Conservation (phyloP, 2,113 vertebrate species). For the Callaeas wilsoni region DNA sequence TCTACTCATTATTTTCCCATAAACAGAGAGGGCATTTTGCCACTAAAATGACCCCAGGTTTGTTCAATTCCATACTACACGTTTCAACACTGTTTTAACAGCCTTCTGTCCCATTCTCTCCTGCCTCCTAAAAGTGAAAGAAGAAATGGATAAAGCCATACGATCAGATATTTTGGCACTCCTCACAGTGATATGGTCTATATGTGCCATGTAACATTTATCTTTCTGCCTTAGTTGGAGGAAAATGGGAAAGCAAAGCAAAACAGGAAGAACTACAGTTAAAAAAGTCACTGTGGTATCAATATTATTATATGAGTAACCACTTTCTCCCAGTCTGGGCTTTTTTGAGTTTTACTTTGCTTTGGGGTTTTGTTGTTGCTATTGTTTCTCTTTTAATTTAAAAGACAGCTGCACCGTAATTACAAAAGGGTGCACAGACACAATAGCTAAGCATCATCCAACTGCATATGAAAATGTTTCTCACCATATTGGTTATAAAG, state of each 20-base stretch:
- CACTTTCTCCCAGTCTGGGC: neutral
- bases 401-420: neutral
- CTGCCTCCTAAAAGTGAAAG: neutral
- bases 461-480: neutral
- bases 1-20: neutral
- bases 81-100: neutral
- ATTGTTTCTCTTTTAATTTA: neutral
- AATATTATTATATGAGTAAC: neutral
- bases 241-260: neutral
- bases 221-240: neutral
- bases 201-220: accelerated
- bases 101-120: neutral
- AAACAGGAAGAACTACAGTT: neutral
- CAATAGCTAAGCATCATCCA: neutral
- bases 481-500: neutral
- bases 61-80: neutral
- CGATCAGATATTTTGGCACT: neutral
- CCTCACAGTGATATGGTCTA: neutral
- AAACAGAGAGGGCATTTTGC: neutral
- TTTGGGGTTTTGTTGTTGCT: neutral
- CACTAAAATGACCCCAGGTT: neutral
- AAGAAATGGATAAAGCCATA: neutral
- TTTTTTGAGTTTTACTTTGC: neutral
- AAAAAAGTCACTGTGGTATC: neutral
- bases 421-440: neutral